Base-by-base conservation (phyloP, 2,113 vertebrate genomes). In the Syngnathoides biaculeatus region DNA sequence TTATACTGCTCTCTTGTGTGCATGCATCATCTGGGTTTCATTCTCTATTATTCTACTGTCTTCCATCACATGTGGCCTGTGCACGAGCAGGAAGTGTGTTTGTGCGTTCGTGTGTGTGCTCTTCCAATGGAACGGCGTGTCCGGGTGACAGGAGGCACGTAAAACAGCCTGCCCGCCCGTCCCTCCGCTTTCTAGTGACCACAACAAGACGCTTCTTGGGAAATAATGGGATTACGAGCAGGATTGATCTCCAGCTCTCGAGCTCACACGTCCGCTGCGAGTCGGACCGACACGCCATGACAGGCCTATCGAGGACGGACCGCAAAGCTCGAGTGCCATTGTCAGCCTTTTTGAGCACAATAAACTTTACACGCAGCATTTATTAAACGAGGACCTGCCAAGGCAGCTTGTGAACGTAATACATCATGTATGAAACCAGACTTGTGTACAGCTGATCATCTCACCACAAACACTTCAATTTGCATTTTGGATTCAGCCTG, bases 201-300 rank as follows among this genome's bases (percentile, higher is more conserved):
- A 81, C 74, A 77, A 81, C 70, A 64, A 55, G 72, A 72, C 74
- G 75, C 77, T 78, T 74, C 73, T 69, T 68, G 77, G 71, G 64
- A 73, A 81, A 83, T 84, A 89, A 87, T 86, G 72, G 79, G 86
- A 87, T 85, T 88, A 89, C 69, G 75, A 77, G 55, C 55, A 40
- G 56, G 82, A 80, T 69, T 81, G 79, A 87, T 84, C 78, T 81
- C 67, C 76, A 75, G 77, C 72, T 84, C 77, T 75, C 68, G 71
- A 73, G 67, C 77, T 80, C 77, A 76, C 66, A 82, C 86, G 82
- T 79, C 58, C 74, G 38, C 72, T 22, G 53, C 59, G 52, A 52
- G 67, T 75, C 59, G 68, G 24, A 69, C 50, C 39, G 10, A 42
- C 68, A 71, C 52, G 72, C 79, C 70, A 40, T 69, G 64, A 72